Percentiles rank a stretch among this genome's conserved stretches.
Evolutionary conservation across 2,113 vertebrate species (phyloP).

Genomic region (Odocoileus hemionus): DNA sequence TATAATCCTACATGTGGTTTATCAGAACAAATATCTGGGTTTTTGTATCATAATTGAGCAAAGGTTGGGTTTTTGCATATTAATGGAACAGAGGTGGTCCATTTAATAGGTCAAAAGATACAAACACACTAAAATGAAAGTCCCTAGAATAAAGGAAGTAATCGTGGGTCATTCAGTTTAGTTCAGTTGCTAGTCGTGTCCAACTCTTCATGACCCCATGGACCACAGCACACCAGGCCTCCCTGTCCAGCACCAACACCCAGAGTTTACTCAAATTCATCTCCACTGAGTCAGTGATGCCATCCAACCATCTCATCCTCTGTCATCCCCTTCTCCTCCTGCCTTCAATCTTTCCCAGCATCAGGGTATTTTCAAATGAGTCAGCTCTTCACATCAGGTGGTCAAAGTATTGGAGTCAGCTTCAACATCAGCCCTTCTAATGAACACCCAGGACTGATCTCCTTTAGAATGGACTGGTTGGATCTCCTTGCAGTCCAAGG

Average conservation of each 20-base stretch:
- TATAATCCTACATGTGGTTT: background rate
- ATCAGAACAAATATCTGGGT: background rate
- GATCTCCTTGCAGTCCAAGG: background rate
- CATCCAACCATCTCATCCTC: background rate
- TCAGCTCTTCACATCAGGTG: background rate
- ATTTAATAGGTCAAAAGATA: background rate
- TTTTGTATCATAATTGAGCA: background rate
- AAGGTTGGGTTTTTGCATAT: background rate
- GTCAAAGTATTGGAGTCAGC: background rate
- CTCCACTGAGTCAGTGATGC: background rate
- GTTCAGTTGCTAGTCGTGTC: background rate
- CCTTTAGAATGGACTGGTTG: background rate
- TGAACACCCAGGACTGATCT: background rate
- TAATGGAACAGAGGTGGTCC: background rate
- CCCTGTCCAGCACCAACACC: background rate
- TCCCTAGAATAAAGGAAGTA: background rate
- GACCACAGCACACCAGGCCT: fast-evolving
- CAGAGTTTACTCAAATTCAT: background rate
- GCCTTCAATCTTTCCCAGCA: background rate
- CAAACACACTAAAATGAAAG: background rate
- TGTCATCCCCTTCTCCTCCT: background rate
- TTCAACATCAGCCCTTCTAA: background rate
- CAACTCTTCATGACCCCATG: fast-evolving
- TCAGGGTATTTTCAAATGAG: background rate
- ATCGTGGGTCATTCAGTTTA: background rate